Conservation (phyloP, 2,113 vertebrate genomes). For the Hyaena hyaena region DNA sequence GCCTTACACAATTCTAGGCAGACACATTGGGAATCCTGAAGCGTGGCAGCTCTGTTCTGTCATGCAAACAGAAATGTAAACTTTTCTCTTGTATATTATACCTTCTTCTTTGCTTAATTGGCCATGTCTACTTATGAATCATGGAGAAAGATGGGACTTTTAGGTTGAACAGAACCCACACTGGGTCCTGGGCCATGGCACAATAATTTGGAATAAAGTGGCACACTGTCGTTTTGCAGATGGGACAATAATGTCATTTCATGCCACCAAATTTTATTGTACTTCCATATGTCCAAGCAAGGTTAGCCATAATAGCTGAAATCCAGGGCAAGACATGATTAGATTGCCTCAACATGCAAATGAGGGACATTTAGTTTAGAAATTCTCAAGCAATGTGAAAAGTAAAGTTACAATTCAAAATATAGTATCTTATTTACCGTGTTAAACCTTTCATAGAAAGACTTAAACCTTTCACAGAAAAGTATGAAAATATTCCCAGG, state of each 20-base stretch:
- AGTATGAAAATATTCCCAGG: conserved; percentile 46
- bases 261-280: not conserved
- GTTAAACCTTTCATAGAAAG: conserved; percentile 69
- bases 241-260: not conserved
- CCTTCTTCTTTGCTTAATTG: not conserved
- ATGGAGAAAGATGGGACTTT: not conserved
- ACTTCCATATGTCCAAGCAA: not conserved
- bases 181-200: not conserved
- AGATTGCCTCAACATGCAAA: not conserved
- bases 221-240: not conserved
- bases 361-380: not conserved
- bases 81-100: not conserved
- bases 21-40: not conserved
- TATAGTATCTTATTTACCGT: conserved; percentile 46
- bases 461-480: conserved; percentile 69
- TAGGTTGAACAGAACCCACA: not conserved
- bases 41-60: not conserved
- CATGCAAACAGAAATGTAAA: not conserved
- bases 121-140: not conserved
- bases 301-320: not conserved
- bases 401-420: conserved; percentile 70
- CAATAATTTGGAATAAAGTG: not conserved
- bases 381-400: conserved; percentile 55
- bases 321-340: accelerated
- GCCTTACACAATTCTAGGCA: not conserved